phyloP scores from a whole-genome alignment of 2,888 invertebrate genomes.

The Stramonita haemastoma region DNA sequence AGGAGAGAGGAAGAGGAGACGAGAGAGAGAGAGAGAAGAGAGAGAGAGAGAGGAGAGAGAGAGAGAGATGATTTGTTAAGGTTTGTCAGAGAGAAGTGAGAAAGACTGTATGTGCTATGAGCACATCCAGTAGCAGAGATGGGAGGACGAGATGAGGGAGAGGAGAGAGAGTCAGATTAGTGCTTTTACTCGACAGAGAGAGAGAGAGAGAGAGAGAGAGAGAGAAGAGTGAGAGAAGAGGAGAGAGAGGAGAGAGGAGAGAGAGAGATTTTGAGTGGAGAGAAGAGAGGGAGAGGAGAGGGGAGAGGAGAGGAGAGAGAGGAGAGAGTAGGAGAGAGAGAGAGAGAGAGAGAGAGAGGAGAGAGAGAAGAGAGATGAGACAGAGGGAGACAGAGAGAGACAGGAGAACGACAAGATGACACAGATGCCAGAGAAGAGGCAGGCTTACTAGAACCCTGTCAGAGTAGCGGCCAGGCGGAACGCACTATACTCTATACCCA shows the following conservation, averaged over 20 bases:
- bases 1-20: slow-evolving; percentile 14
- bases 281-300: background rate
- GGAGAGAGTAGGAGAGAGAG: background rate
- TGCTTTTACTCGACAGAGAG: no score
- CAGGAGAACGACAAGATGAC: no score
- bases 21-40: background rate
- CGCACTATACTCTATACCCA: no score
- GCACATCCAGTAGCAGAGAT: no score
- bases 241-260: background rate
- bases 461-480: no score
- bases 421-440: background rate
- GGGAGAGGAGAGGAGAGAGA: background rate
- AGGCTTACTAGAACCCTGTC: no score
- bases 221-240: background rate
- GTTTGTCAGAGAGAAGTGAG: no score
- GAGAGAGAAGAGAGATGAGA: background rate
- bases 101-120: no score
- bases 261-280: background rate
- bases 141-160: background rate
- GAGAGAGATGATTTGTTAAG: no score
- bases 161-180: background rate
- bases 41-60: background rate
- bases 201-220: background rate
- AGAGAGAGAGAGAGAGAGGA: background rate
- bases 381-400: background rate